Percentiles rank a stretch among this genome's conserved stretches.
phyloP scores from a whole-genome alignment of 2,797 vertebrate genomes.

The Enteromius fasciolatus region DNA sequence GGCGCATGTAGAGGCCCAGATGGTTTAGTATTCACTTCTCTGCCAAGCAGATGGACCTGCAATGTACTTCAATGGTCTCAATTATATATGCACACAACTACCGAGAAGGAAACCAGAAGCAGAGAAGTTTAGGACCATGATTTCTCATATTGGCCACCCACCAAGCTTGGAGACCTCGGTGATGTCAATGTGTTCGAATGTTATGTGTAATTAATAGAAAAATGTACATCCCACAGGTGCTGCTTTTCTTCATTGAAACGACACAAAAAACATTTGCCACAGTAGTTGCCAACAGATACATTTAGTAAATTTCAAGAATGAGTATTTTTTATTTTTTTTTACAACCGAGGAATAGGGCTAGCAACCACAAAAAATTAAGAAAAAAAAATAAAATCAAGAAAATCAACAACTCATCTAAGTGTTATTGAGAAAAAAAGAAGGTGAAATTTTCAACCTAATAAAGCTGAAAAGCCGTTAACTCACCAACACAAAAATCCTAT shows the following conservation, averaged over 20 bases:
- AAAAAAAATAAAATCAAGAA: not conserved
- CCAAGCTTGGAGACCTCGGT: conserved; percentile 50
- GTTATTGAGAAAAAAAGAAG: not conserved
- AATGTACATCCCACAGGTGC: conserved; percentile 47
- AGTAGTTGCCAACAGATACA: conserved; percentile 33
- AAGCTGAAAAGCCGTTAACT: conserved; percentile 13
- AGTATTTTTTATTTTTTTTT: not conserved
- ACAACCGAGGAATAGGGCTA: not conserved
- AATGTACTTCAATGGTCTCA: conserved; percentile 58
- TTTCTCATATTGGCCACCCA: conserved; percentile 58
- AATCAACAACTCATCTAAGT: conserved; percentile 11
- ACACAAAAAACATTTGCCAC: conserved; percentile 28
- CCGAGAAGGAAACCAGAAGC: conserved; percentile 39
- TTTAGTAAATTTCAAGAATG: conserved; percentile 15
- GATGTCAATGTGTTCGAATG: conserved; percentile 46
- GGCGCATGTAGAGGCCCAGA: conserved; percentile 85
- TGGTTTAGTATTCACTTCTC: conserved; percentile 87
- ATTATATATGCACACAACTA: conserved; percentile 57
- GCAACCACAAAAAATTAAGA: not conserved
- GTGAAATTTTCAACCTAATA: conserved; percentile 22
- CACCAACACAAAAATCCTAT: conserved; percentile 17
- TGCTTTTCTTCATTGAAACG: conserved; percentile 37
- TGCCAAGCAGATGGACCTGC: conserved; percentile 86
- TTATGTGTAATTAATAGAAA: conserved; percentile 52
- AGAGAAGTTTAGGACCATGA: conserved; percentile 47